Evolutionary conservation across 1,140 invertebrate species (phyloP), one percentile per base, ranked within the genome.

Genomic region (Cotesia vestalis): DNA sequence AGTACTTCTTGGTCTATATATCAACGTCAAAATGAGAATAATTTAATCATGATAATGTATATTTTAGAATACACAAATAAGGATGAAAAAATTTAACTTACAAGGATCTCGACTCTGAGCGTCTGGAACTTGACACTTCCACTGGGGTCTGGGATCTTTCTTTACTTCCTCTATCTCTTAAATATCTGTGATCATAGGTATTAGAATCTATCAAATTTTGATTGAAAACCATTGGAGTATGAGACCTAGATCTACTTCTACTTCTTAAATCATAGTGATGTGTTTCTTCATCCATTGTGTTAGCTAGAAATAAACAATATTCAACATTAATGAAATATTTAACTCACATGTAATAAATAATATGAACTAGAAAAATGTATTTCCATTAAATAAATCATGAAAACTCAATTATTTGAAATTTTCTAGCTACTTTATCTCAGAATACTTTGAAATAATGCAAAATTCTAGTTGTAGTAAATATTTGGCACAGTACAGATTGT

Each of bases 181-280:
- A 77, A 66, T 85, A 84, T 66, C 81, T 83, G 64, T 78, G 81
- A 46, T 86, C 84, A 2, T 66, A 51, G 12, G 64, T 59, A 66
- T 84, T 84, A 17, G 75, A 60, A 6, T 83, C 81, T 4, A 55
- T 63, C 2, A 77, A 59, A 2, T 60, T 64, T 62, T 62, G 76
- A 53, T 27, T 81, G 14, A 76, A 70, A 17, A 83, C 66, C 76
- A 83, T 79, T 1, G 86, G 86, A 38, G 85, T 86, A 60, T 81
- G 79, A 4, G 86, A 86, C 38, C 86, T 78, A 27, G 86, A 86
- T 73, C 84, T 80, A 66, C 85, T 86, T 35, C 83, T 78, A 67
- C 79, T 86, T 66, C 85, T 75, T 69, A 86, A 68, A 57, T 85
- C 84, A 71, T 87, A 86, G 53, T 80, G 76, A 73, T 80, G 83